Evolutionary conservation across 2,888 invertebrate species (phyloP), one percentile per base, ranked within the genome.

Genomic region (Chrysolina oricalcia): DNA sequence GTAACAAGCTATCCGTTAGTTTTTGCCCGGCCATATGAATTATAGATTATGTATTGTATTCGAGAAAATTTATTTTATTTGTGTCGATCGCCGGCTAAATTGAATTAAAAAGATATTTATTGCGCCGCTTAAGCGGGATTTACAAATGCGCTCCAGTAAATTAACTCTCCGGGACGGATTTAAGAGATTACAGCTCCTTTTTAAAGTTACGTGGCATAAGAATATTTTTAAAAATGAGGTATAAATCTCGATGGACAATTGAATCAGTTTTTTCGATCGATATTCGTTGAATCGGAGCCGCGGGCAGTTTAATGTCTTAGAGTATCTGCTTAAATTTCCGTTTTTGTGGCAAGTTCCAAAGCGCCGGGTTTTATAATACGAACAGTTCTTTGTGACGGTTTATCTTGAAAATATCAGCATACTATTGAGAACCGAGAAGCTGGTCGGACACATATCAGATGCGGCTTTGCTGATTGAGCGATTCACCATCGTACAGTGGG

Each of bases 21-120:
- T 84, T 83, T 84, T 83, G 80, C 77, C 72, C 69, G 72, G 80
- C 74, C 81, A 84, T 87, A 87, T 87, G 87, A 87, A 87, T 87
- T 87, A 87, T 87, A 87, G 86, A 87, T 87, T 85, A 86, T 85
- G 86, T 85, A 87, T 87, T 87, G 87, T 87, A 86, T 87, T 86
- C 86, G 80, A 79, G 80, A 82, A 84, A 83, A 85, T 84, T 83
- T 85, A 85, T 85, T 86, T 85, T 85, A 85, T 86, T 85, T 81
- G 82, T 82, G 81, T 84, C 81, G 84, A 84, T 79, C 83, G 84
- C 84, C 84, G 84, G 83, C 83, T 82, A 85, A 85, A 85, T 85
- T 83, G 84, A 84, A 85, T 84, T 84, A 82, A 84, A 83, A 83
- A 80, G 82, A 81, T 84, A 84, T 85, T 85, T 85, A 84, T 85